phyloP scores from a whole-genome alignment of 1,140 invertebrate species.

The Apis laboriosa region DNA sequence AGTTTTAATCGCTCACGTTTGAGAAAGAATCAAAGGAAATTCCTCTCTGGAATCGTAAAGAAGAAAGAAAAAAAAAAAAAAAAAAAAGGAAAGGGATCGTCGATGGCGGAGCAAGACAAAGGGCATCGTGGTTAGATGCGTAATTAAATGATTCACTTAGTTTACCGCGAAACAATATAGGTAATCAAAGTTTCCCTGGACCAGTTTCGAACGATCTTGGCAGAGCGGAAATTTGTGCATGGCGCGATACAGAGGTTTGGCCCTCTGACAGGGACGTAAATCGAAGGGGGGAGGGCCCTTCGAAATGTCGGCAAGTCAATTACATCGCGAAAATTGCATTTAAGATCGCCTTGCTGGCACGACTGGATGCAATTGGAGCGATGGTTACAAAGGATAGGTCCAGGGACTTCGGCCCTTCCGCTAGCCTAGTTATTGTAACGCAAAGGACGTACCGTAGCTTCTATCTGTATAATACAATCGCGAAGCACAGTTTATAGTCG shows the following conservation, averaged over 20 bases:
- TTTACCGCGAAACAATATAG: conserved; percentile 24
- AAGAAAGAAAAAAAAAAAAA: no score
- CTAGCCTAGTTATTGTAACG: conserved; percentile 39
- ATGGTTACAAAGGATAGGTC: conserved; percentile 48
- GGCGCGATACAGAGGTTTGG: background rate
- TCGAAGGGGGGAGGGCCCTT: conserved; percentile 5
- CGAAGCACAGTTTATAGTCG: no score
- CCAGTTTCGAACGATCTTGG: conserved; percentile 15
- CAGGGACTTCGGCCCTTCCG: conserved; percentile 22
- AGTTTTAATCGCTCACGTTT: background rate
- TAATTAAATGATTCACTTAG: conserved; percentile 10
- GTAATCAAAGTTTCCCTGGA: conserved; percentile 30
- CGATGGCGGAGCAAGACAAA: no score
- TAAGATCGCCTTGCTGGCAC: conserved; percentile 52
- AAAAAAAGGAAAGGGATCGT: no score
- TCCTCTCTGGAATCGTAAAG: no score
- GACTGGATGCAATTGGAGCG: conserved; percentile 54
- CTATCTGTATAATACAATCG: background rate
- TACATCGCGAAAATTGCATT: conserved; percentile 57
- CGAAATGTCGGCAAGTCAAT: conserved; percentile 54
- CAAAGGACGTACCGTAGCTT: background rate
- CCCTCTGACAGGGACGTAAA: background rate
- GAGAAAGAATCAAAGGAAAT: background rate
- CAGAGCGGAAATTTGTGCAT: conserved; percentile 13
- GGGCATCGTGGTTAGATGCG: background rate